phyloP scores from a whole-genome alignment of 1,140 invertebrate genomes.

The Acromyrmex charruanus region DNA sequence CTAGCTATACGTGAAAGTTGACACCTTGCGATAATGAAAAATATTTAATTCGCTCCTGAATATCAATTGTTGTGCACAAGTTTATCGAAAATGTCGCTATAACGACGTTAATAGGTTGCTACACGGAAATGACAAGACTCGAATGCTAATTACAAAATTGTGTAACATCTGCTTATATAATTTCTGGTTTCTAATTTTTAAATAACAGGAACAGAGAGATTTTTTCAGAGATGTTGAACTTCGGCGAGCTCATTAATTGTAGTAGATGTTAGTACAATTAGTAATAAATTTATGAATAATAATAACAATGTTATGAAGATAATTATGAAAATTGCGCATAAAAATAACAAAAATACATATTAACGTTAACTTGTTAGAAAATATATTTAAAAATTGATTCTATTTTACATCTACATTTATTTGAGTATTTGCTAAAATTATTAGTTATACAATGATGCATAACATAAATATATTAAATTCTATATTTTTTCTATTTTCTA shows the following conservation, averaged over 20 bases:
- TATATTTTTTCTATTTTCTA: neutral
- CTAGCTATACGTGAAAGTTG: neutral
- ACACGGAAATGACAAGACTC: constrained; percentile 30
- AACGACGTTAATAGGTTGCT: neutral
- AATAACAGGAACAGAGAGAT: neutral
- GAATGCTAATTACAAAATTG: neutral
- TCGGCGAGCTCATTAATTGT: constrained; percentile 4
- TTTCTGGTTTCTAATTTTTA: neutral
- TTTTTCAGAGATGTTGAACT: neutral
- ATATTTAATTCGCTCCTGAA: neutral
- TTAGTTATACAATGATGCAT: neutral
- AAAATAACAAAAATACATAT: neutral
- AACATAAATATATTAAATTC: neutral
- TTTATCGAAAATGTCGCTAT: constrained; percentile 1
- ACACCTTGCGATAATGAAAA: neutral
- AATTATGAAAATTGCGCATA: neutral
- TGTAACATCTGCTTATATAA: constrained; percentile 25
- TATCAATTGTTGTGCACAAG: neutral
- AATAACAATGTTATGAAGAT: neutral
- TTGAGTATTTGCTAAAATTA: neutral
- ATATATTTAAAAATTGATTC: neutral
- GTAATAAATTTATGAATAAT: neutral
- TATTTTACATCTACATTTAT: neutral
- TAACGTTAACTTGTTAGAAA: neutral
- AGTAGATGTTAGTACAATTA: neutral